Conservation (phyloP, 2,888 invertebrate species). For the Cephus pygmeus region DNA sequence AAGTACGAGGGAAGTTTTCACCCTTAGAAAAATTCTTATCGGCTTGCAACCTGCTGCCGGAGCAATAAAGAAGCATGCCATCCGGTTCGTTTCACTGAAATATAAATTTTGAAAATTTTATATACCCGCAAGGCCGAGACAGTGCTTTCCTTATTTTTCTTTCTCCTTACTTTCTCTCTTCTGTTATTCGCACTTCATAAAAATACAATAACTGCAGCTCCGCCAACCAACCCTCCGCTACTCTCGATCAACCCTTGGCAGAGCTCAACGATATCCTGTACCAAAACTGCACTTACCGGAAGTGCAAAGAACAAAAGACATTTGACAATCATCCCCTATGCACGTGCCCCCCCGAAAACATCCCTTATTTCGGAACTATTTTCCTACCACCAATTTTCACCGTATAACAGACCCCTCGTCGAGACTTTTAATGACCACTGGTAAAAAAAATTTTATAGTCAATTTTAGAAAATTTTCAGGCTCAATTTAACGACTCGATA, state of each 20-base stretch:
- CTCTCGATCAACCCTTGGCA: neutral
- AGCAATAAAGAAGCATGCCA: neutral
- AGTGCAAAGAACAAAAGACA: neutral
- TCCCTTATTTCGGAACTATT: neutral
- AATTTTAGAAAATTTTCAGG: neutral
- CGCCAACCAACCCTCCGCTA: neutral
- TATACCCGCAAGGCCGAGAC: neutral
- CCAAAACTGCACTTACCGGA: too few species aligned
- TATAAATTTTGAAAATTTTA: neutral
- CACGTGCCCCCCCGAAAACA: neutral
- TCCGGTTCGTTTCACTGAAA: neutral
- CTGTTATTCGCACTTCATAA: neutral
- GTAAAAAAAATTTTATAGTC: neutral
- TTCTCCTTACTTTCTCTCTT: neutral
- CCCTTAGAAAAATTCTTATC: neutral
- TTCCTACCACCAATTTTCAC: neutral
- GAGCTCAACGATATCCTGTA: neutral
- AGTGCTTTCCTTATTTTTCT: neutral
- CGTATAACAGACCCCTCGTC: neutral
- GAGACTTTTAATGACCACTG: neutral
- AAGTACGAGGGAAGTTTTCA: neutral
- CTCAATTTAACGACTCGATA: neutral
- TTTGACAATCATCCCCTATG: neutral
- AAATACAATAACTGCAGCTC: neutral
- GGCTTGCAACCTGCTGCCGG: conserved; percentile 3